Evolutionary conservation across 1,140 invertebrate genomes (phyloP), one percentile per base, ranked within the genome.

Genomic region (Rhopalosiphum padi): DNA sequence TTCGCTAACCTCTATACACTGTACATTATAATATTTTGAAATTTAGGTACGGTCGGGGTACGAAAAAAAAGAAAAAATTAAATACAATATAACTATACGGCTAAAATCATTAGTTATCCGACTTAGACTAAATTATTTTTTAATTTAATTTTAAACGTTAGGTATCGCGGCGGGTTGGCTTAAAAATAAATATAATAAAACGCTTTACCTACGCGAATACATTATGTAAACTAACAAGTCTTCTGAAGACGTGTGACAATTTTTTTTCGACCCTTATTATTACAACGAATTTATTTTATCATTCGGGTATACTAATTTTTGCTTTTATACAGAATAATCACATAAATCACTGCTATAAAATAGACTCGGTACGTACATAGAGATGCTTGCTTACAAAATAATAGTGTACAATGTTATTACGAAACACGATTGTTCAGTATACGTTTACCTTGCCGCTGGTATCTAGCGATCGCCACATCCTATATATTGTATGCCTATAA

Each of bases 361-460:
- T n/a, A n/a, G 3, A 4, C 30, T 25, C 2, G 23, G 22, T 22
- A 2, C 41, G 23, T 83, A 11, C 35, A 15, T 18, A n/a, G 0
- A 41, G 30, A 22, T 43, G 43, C 30, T 30, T n/a, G 30, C 4
- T n/a, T 1, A 77, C 30, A n/a, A 77, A 77, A 77, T 77, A 77
- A n/a, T 18, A 18, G n/a, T n/a, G 30, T 35, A 77, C 60, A n/a
- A 35, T n/a, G 22, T 77, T 35, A 35, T 77, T 77, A 30, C 11
- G 22, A 25, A 41, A 48, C 35, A 35, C n/a, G 3, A 87, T 87
- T 86, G 30, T 51, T 15, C 30, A 68, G 11, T 35, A 37, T 35
- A 35, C 9, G 88, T 89, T 89, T 35, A 89, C 51, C 48, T 89
- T 89, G 51, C 88, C 88, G 22, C 88, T 1, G 88, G 35, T 35